Evolutionary conservation across 92 coral and sea anemone species (phyloP).

Genomic region (Phenganax subtilis): DNA sequence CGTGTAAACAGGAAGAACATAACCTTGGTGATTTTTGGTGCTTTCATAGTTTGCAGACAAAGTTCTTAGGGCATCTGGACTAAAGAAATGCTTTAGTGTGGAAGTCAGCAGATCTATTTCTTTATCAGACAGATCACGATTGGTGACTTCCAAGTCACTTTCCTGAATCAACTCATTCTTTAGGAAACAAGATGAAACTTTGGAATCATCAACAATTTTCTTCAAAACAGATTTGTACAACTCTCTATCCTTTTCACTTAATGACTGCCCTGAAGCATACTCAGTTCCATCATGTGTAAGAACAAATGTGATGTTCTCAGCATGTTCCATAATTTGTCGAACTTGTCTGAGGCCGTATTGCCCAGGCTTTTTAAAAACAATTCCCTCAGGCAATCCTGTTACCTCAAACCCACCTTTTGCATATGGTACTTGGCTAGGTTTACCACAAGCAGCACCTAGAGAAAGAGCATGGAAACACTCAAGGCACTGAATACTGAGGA

Average conservation of each 20-base stretch:
- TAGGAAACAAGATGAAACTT: slow-evolving; percentile 8
- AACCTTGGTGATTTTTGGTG: not conserved
- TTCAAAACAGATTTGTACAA: not conserved
- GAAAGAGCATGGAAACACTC: not conserved
- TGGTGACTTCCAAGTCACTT: not conserved
- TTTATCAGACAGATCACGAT: not conserved
- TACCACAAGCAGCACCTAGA: slow-evolving; percentile 9
- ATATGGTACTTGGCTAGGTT: slow-evolving; percentile 9
- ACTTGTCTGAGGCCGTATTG: slow-evolving; percentile 5
- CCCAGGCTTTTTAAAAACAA: slow-evolving; percentile 11
- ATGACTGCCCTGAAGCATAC: too few relatives aligned
- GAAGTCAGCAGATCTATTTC: slow-evolving; percentile 2
- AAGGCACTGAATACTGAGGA: not conserved
- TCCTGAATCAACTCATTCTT: not conserved
- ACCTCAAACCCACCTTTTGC: not conserved
- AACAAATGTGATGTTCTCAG: slow-evolving; percentile 1
- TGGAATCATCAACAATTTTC: not conserved
- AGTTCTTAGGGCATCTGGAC: not conserved
- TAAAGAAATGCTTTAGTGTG: not conserved
- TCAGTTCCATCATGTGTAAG: not conserved
- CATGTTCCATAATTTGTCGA: not conserved
- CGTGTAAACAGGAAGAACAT: slow-evolving; percentile 9
- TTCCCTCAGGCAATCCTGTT: slow-evolving; percentile 18
- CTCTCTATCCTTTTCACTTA: not conserved
- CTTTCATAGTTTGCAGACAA: slow-evolving; percentile 1